Percentiles rank a stretch among this genome's conserved stretches.
These are phyloP conservation scores for Muscicapa adusta DNA, from an alignment of 2,113 vertebrate genomes.

Conservation along the genomic window DNA sequence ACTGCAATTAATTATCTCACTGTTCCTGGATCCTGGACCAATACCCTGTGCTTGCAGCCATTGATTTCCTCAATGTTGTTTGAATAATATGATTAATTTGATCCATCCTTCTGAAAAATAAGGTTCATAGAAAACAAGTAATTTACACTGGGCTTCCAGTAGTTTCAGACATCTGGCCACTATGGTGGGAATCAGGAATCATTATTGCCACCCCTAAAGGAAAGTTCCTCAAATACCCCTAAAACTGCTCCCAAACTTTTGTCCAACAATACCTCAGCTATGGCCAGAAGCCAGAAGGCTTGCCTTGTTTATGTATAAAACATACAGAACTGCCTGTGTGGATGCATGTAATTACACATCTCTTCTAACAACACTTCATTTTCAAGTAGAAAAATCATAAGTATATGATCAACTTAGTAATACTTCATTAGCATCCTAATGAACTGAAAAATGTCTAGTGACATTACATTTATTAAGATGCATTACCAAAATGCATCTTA, in stretches of 20 bases:
- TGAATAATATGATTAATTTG: constrained; percentile 3
- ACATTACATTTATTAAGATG: neutral
- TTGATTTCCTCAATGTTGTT: neutral
- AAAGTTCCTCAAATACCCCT: neutral
- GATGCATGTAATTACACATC: neutral
- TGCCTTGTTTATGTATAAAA: neutral
- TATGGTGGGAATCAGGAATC: neutral
- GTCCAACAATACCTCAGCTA: fast-evolving
- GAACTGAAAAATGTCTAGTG: neutral
- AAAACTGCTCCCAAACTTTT: neutral
- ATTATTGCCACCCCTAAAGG: neutral
- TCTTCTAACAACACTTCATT: neutral
- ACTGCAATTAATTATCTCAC: constrained; percentile 4
- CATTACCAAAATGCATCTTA: no score
- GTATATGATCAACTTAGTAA: neutral
- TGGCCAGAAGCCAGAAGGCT: neutral
- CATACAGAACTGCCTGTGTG: neutral
- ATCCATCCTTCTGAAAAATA: neutral
- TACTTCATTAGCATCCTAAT: neutral
- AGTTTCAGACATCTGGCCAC: neutral
- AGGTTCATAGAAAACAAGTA: neutral
- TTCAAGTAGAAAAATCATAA: neutral
- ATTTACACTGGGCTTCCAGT: neutral
- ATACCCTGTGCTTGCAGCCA: neutral
- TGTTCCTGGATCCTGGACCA: neutral